Conservation (phyloP, 2,113 vertebrate genomes). For the Lichenostomus cassidix region DNA sequence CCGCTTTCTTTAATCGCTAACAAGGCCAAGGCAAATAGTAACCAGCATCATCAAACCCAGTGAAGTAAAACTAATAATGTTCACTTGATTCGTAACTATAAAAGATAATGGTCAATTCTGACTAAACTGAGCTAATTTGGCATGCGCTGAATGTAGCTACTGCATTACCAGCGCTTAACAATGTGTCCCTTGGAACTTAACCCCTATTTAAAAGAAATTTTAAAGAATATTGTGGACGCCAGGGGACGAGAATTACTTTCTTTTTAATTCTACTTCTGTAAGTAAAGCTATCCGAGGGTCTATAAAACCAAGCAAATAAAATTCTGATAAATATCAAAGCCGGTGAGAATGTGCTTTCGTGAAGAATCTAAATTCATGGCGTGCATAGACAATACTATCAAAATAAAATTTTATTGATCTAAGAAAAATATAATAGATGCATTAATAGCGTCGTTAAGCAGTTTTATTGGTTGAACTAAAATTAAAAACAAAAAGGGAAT, state of each 20-base stretch:
- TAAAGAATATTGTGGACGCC: slow-evolving; percentile 56
- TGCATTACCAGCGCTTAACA: slow-evolving; percentile 67
- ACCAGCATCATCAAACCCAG: slow-evolving; percentile 41
- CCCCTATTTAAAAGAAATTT: slow-evolving; percentile 58
- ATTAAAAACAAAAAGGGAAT: slow-evolving; percentile 61
- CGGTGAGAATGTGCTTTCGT: background rate
- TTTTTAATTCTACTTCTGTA: slow-evolving; percentile 44
- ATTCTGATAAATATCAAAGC: slow-evolving; percentile 46
- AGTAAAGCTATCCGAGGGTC: slow-evolving; percentile 39
- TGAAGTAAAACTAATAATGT: slow-evolving; percentile 70
- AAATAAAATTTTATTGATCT: slow-evolving; percentile 66
- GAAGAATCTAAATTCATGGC: slow-evolving; percentile 14
- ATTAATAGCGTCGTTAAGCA: slow-evolving; percentile 59
- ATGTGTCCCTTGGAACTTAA: slow-evolving; percentile 67
- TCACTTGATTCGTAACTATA: slow-evolving; percentile 75
- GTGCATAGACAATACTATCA: slow-evolving; percentile 28
- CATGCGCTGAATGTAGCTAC: slow-evolving; percentile 58
- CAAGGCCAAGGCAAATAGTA: slow-evolving; percentile 74
- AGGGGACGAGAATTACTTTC: slow-evolving; percentile 31
- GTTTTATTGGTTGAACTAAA: slow-evolving; percentile 56
- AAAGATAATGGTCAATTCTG: slow-evolving; percentile 77
- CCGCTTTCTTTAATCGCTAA: slow-evolving; percentile 67
- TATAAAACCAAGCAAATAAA: slow-evolving; percentile 50
- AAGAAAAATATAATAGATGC: slow-evolving; percentile 62
- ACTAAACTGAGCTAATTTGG: slow-evolving; percentile 64